Conservation (phyloP, 2,113 vertebrate genomes). For the Cacatua alba region DNA sequence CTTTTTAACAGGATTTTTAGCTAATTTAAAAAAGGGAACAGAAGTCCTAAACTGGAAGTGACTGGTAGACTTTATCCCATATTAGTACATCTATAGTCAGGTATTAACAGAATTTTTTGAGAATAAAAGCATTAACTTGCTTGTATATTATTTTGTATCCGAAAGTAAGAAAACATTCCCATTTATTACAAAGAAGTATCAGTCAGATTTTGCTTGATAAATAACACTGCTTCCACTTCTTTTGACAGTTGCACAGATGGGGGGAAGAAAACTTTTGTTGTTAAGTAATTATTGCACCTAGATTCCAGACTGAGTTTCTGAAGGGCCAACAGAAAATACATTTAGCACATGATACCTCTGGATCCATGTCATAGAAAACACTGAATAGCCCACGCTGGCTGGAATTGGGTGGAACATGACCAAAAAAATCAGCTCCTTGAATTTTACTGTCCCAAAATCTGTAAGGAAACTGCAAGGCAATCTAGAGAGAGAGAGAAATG, state of each 20-base stretch:
- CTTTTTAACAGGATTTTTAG: not conserved
- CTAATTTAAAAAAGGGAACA: not conserved
- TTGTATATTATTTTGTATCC: not conserved
- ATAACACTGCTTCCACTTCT: not conserved
- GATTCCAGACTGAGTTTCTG: not conserved
- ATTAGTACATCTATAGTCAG: not conserved
- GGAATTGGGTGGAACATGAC: constrained; percentile 86
- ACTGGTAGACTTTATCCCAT: not conserved
- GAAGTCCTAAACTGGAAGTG: not conserved
- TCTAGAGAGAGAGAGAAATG: constrained; percentile 70
- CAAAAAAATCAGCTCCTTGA: constrained; percentile 96
- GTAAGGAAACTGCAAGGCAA: constrained; percentile 92
- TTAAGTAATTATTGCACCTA: not conserved
- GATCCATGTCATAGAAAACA: constrained; percentile 96
- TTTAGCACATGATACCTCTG: constrained; percentile 79
- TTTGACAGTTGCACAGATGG: not conserved
- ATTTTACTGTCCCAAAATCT: constrained; percentile 97
- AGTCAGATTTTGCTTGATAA: not conserved
- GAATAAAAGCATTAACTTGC: not conserved
- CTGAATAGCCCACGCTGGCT: constrained; percentile 92
- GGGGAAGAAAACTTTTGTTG: not conserved
- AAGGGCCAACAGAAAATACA: not conserved
- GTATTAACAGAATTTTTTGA: not conserved
- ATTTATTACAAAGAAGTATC: not conserved
- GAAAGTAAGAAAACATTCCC: not conserved